These are phyloP conservation scores for Hyposoter dolosus DNA, from an alignment of 2,888 invertebrate species.

Conservation along the genomic window DNA sequence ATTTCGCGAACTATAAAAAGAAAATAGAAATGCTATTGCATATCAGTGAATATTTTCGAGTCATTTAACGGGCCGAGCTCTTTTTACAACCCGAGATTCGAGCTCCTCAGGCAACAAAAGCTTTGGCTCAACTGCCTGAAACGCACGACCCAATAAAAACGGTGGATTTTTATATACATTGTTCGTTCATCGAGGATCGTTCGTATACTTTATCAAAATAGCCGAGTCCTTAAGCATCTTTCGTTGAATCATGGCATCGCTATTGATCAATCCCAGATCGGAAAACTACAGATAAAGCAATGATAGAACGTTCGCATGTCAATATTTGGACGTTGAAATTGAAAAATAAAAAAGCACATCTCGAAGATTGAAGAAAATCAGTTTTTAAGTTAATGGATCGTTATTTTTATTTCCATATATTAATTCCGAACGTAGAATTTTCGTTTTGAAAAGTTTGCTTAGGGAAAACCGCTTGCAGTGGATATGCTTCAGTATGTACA, in stretches of 20 bases:
- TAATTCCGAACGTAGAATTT: not conserved
- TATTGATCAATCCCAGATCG: not conserved
- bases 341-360: not conserved
- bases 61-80: not conserved
- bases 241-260: not conserved
- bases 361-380: not conserved
- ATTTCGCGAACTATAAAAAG: slow-evolving; percentile 22
- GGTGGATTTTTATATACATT: not conserved
- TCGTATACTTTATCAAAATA: not conserved
- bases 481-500: no score
- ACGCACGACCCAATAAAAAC: slow-evolving; percentile 13
- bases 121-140: slow-evolving; percentile 4
- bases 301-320: not conserved
- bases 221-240: not conserved
- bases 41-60: not conserved
- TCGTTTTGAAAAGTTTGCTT: not conserved
- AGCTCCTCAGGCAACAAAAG: not conserved
- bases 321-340: not conserved
- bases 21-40: not conserved
- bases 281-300: not conserved
- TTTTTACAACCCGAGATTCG: not conserved
- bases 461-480: no score
- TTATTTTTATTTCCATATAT: not conserved
- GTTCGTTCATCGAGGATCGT: not conserved
- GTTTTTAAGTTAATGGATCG: not conserved